phyloP scores from a whole-genome alignment of 2,797 vertebrate species.

The Paedocypris micromegethes region DNA sequence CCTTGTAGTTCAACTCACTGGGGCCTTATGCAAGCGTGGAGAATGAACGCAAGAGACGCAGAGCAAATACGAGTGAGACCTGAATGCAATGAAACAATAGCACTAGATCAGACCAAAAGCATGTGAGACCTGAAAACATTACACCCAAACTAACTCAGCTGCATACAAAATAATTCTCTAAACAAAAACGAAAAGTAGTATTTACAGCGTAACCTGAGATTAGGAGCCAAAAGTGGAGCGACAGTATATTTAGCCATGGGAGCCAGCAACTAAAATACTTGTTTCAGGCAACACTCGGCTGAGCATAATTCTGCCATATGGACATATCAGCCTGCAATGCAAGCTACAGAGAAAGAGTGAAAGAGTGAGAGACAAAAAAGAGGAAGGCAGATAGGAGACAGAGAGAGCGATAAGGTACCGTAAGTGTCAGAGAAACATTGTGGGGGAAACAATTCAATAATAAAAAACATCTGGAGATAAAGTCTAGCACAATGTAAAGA shows the following conservation, averaged over 20 bases:
- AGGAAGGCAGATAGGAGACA: too few relatives aligned
- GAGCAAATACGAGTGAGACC: not conserved
- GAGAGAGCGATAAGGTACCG: too few relatives aligned
- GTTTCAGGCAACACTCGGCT: slow-evolving; percentile 43
- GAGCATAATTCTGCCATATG: slow-evolving; percentile 42
- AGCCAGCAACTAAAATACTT: slow-evolving; percentile 51
- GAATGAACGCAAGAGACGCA: slow-evolving; percentile 5
- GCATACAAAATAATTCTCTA: too few relatives aligned
- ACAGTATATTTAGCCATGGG: slow-evolving; percentile 57
- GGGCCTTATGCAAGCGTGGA: slow-evolving; percentile 23
- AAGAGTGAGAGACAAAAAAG: too few relatives aligned
- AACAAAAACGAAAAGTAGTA: too few relatives aligned
- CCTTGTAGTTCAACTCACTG: slow-evolving; percentile 9
- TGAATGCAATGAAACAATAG: not conserved
- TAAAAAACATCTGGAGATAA: too few relatives aligned
- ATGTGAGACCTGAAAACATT: not conserved
- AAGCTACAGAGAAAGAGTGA: too few relatives aligned
- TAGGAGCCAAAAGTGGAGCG: slow-evolving; percentile 30
- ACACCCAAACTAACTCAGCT: too few relatives aligned
- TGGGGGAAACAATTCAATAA: too few relatives aligned
- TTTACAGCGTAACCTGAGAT: slow-evolving; percentile 54
- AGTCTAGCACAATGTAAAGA: too few relatives aligned
- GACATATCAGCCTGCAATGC: not conserved
- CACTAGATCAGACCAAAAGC: not conserved
- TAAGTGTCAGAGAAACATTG: too few relatives aligned